Conservation (phyloP, 2,113 vertebrate genomes). For the Tamias sibiricus region DNA sequence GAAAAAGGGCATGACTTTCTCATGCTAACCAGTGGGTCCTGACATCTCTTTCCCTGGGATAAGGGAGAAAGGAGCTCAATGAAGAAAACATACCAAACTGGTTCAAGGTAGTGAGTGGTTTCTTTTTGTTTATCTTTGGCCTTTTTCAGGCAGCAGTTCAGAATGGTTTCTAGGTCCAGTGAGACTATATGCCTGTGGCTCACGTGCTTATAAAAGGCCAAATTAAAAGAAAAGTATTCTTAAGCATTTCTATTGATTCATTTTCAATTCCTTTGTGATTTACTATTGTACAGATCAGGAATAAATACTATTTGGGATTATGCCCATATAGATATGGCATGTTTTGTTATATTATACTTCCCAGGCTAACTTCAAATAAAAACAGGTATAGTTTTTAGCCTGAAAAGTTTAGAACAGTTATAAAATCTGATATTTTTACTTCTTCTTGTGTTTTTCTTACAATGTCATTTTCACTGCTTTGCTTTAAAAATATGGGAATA, state of each 20-base stretch:
- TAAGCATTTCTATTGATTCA: background rate
- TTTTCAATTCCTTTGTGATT: conserved; percentile 37
- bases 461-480: conserved; percentile 47
- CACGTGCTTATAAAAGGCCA: conserved; percentile 15
- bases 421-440: conserved; percentile 58
- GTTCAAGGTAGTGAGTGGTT: background rate
- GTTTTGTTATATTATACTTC: conserved; percentile 29
- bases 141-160: background rate
- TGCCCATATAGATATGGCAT: background rate
- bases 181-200: background rate
- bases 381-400: background rate
- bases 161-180: background rate
- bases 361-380: conserved; percentile 12
- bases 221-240: background rate
- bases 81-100: background rate
- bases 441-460: background rate
- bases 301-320: conserved; percentile 21
- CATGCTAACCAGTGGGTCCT: background rate
- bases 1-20: background rate
- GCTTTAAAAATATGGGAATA: conserved; percentile 35
- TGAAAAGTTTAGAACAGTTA: conserved; percentile 40
- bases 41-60: background rate
- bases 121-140: background rate
- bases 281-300: conserved; percentile 1
- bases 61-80: background rate